These are phyloP conservation scores for Bradypodion pumilum DNA, from an alignment of 2,797 vertebrate genomes.

Conservation along the genomic window DNA sequence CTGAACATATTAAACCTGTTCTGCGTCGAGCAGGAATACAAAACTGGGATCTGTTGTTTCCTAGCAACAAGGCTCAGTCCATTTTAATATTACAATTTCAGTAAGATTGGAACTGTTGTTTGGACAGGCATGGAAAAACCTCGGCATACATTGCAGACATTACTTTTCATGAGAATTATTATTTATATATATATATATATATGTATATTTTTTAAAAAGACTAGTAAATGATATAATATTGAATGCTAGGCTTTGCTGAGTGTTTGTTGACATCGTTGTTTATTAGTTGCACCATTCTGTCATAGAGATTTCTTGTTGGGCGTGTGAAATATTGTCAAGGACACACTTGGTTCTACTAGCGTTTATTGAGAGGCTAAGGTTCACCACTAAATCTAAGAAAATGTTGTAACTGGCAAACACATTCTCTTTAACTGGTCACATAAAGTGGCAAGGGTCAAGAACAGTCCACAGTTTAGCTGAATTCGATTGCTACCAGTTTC, in stretches of 20 bases:
- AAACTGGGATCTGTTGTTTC: conserved; percentile 79
- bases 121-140: conserved; percentile 76
- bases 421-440: conserved; percentile 77
- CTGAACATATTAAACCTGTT: conserved; percentile 82
- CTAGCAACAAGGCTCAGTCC: conserved; percentile 79
- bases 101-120: conserved; percentile 79
- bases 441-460: conserved; percentile 74
- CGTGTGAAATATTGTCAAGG: conserved; percentile 80
- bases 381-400: conserved; percentile 80
- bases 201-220: conserved; percentile 39
- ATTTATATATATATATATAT: too few species aligned
- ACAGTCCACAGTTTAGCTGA: conserved; percentile 64
- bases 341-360: conserved; percentile 81
- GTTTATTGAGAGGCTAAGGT: conserved; percentile 81
- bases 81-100: conserved; percentile 76
- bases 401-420: conserved; percentile 76
- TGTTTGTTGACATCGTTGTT: conserved; percentile 69
- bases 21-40: conserved; percentile 84
- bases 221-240: conserved; percentile 68
- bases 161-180: conserved; percentile 73
- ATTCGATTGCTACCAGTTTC: conserved; percentile 66
- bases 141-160: conserved; percentile 82
- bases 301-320: conserved; percentile 71
- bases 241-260: conserved; percentile 70
- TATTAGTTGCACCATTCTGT: conserved; percentile 72